Conservation (phyloP, 2,888 invertebrate genomes). For the Papilio elwesi region DNA sequence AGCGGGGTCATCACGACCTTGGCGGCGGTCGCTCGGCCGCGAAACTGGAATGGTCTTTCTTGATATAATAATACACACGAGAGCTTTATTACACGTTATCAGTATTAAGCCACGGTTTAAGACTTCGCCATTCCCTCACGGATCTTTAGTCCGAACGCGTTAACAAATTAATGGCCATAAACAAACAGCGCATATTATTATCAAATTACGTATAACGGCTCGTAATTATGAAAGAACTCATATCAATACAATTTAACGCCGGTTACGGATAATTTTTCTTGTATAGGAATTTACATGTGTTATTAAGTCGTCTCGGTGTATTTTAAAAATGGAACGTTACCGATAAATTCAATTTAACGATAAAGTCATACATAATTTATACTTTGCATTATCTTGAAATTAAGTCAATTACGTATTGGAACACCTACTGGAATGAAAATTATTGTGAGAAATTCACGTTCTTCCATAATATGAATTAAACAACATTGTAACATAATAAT, state of each 20-base stretch:
- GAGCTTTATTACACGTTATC: slow-evolving; percentile 22
- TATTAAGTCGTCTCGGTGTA: slow-evolving; percentile 48
- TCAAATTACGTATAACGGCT: slow-evolving; percentile 43
- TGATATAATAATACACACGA: slow-evolving; percentile 37
- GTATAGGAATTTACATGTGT: slow-evolving; percentile 62
- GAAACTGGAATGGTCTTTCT: slow-evolving; percentile 56
- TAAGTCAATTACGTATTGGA: slow-evolving; percentile 16
- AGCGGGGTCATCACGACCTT: slow-evolving; percentile 64
- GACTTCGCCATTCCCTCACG: neutral
- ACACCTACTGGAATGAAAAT: slow-evolving; percentile 48
- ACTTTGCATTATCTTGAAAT: slow-evolving; percentile 21
- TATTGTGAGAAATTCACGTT: slow-evolving; percentile 42
- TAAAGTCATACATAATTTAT: slow-evolving; percentile 34
- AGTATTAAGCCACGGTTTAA: slow-evolving; percentile 45
- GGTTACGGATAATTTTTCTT: slow-evolving; percentile 54
- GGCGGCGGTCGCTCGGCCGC: slow-evolving; percentile 51
- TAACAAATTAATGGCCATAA: slow-evolving; percentile 37
- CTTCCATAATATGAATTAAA: neutral
- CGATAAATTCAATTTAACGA: slow-evolving; percentile 12
- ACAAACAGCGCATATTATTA: slow-evolving; percentile 45
- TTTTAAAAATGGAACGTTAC: slow-evolving; percentile 50
- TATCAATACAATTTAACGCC: slow-evolving; percentile 55
- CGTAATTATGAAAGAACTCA: slow-evolving; percentile 60
- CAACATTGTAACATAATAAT: slow-evolving; percentile 29
- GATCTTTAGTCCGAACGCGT: slow-evolving; percentile 7